These are phyloP conservation scores for Gonioctena quinquepunctata DNA, from an alignment of 1,140 invertebrate genomes.

Conservation along the genomic window DNA sequence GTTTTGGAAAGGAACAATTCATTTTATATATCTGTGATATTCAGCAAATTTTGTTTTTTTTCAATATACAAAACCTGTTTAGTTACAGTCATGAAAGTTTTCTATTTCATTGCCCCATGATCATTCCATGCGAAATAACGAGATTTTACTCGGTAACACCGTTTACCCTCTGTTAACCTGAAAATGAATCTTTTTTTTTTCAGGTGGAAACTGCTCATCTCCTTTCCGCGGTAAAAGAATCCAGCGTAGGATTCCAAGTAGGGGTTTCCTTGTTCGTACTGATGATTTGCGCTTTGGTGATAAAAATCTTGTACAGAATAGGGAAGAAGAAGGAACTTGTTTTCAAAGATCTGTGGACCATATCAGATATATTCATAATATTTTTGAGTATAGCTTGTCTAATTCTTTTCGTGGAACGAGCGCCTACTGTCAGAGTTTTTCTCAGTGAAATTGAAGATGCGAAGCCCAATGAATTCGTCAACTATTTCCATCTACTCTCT, in stretches of 20 bases:
- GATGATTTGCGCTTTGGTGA: not conserved
- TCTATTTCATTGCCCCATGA: too few species aligned
- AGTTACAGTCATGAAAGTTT: too few species aligned
- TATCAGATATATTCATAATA: constrained; percentile 29
- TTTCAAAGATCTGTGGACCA: constrained; percentile 20
- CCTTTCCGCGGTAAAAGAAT: constrained; percentile 14
- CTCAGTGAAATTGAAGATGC: constrained; percentile 19
- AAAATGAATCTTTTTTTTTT: too few species aligned
- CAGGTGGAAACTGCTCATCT: constrained; percentile 14
- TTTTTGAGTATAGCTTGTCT: constrained; percentile 22
- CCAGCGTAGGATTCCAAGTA: not conserved
- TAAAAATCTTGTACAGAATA: constrained; percentile 8
- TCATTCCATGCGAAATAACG: too few species aligned
- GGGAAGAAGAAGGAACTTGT: not conserved
- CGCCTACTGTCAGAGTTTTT: constrained; percentile 11
- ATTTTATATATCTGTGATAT: too few species aligned
- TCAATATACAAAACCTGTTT: too few species aligned
- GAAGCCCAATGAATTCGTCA: constrained; percentile 38
- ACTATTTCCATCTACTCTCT: constrained; percentile 37
- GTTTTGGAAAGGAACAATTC: too few species aligned
- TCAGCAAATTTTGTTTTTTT: too few species aligned
- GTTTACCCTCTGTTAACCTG: too few species aligned
- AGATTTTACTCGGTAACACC: too few species aligned
- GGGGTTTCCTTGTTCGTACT: not conserved
- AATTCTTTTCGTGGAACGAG: constrained; percentile 14